Evolutionary conservation across 2,888 invertebrate genomes (phyloP).

Genomic region (Pristionchus maxplancki): DNA sequence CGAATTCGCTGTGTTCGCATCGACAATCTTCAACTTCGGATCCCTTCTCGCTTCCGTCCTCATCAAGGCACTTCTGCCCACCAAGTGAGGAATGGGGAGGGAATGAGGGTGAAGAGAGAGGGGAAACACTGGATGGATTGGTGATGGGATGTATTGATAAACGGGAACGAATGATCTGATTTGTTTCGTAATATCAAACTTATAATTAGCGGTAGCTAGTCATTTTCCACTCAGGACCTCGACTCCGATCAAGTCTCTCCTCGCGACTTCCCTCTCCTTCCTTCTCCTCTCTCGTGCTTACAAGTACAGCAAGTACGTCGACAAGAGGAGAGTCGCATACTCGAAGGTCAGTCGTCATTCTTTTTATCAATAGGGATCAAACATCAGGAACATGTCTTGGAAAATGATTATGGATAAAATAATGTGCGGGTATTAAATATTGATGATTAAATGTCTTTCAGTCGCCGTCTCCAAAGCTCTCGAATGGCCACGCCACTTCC

Average conservation of each 20-base stretch:
- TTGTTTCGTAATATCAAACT: neutral
- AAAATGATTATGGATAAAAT: too few species aligned
- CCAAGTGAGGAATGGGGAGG: conserved; percentile 78
- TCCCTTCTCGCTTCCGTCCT: conserved; percentile 92
- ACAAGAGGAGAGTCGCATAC: conserved; percentile 75
- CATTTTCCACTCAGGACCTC: conserved; percentile 55
- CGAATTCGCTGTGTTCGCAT: conserved; percentile 78
- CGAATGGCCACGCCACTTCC: conserved; percentile 6
- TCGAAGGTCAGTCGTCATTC: conserved; percentile 55
- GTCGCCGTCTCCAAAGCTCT: conserved; percentile 39
- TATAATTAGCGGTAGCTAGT: neutral
- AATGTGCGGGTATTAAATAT: too few species aligned
- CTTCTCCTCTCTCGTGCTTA: conserved; percentile 84
- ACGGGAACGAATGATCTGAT: too few species aligned
- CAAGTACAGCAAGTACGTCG: conserved; percentile 84
- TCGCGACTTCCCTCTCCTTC: conserved; percentile 85
- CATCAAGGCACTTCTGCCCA: conserved; percentile 86
- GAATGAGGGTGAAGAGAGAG: too few species aligned
- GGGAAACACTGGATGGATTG: too few species aligned
- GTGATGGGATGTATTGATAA: neutral
- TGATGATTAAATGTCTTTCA: too few species aligned
- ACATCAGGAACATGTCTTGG: too few species aligned
- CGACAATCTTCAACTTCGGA: conserved; percentile 90
- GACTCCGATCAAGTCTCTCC: conserved; percentile 82
- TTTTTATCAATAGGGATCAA: too few species aligned